These are phyloP conservation scores for Hemibagrus wyckioides DNA, from an alignment of 2,113 vertebrate genomes.

Conservation along the genomic window DNA sequence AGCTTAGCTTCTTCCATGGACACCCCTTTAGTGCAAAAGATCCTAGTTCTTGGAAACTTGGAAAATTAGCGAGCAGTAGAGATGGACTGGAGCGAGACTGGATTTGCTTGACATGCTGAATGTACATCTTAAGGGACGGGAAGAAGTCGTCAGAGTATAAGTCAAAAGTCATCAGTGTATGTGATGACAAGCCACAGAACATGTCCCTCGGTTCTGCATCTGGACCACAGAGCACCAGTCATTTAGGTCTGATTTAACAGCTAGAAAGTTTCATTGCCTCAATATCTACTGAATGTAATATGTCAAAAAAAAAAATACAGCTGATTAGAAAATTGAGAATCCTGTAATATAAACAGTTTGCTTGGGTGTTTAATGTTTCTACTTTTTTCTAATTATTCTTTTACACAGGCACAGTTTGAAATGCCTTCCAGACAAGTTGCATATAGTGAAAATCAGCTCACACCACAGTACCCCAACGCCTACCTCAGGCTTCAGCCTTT, in stretches of 20 bases:
- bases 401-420: constrained; percentile 52
- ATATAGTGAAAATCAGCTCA: rapidly evolving
- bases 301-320: not conserved
- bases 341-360: not conserved
- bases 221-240: not conserved
- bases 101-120: no score
- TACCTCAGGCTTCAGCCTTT: constrained; percentile 27
- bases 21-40: no score
- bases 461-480: constrained; percentile 42
- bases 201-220: not conserved
- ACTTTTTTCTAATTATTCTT: not conserved
- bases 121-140: no score
- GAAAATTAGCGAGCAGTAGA: no score
- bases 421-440: rapidly evolving
- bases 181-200: no score
- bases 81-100: no score
- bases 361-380: not conserved
- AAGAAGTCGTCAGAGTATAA: no score
- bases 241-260: not conserved
- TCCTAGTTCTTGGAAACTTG: no score
- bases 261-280: not conserved
- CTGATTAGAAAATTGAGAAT: not conserved
- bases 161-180: no score
- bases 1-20: no score
- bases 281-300: not conserved